These are phyloP conservation scores for pig (Sus scrofa) DNA, from an alignment of 2,113 vertebrate genomes.

Conservation along the genomic window DNA sequence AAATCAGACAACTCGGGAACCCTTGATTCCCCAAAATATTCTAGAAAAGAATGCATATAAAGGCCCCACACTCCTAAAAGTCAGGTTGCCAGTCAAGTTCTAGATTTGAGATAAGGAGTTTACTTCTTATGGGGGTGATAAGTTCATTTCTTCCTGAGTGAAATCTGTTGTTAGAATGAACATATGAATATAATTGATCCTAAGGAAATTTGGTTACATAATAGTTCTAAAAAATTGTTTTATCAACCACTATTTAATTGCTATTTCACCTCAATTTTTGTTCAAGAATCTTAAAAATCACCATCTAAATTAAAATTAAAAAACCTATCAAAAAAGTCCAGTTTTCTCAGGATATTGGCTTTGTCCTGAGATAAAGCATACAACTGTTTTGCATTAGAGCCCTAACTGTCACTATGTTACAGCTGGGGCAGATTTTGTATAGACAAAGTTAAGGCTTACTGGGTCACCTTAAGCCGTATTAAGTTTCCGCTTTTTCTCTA, in stretches of 20 bases:
- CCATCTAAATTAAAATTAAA: neutral
- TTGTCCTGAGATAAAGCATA: neutral
- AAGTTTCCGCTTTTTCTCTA: slow-evolving; percentile 71
- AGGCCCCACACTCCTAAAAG: neutral
- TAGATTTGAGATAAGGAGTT: slow-evolving; percentile 52
- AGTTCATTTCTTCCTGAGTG: slow-evolving; percentile 65
- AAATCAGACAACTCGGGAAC: slow-evolving; percentile 61
- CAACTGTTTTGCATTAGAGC: slow-evolving; percentile 77
- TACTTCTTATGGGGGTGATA: slow-evolving; percentile 43
- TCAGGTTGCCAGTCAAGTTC: slow-evolving; percentile 71
- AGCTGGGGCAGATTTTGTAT: slow-evolving; percentile 85
- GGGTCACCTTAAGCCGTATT: slow-evolving; percentile 79
- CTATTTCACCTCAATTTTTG: neutral
- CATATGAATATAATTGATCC: slow-evolving; percentile 20
- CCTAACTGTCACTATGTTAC: slow-evolving; percentile 58
- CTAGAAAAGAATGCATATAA: neutral
- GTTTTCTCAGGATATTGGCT: slow-evolving; percentile 56
- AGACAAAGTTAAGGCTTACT: slow-evolving; percentile 76
- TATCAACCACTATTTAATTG: slow-evolving; percentile 47
- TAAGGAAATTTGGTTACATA: neutral
- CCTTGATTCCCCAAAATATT: slow-evolving; percentile 62
- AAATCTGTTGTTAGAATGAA: slow-evolving; percentile 51
- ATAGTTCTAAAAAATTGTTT: neutral
- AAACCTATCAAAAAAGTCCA: neutral
- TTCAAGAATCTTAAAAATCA: slow-evolving; percentile 32